Base-by-base conservation (phyloP, 2,797 vertebrate species). In the Macropodus opercularis region DNA sequence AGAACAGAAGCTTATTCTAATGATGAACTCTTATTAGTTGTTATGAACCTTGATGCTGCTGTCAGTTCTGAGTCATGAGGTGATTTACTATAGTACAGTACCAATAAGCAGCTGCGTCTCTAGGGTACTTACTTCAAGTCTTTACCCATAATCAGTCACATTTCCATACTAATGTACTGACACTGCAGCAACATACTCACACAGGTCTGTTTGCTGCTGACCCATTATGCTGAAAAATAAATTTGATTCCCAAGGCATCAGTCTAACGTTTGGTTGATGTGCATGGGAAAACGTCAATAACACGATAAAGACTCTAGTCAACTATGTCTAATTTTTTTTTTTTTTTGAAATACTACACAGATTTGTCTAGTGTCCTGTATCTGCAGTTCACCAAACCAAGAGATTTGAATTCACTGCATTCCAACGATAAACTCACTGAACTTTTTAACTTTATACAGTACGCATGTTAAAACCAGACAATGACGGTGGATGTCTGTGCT, bases 131-230 rank as follows among this genome's bases (percentile, higher is more conserved):
- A 42, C 60, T n/a, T n/a, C n/a, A n/a, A n/a, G 56, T 64, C 8
- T 39, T 58, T 65, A 42, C 24, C 38, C n/a, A 1, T 51, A 51
- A 47, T 72, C 53, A 78, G 58, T 68, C 68, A 76, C 18, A 73
- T 18, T 42, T 46, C 7, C 34, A 51, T 57, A 57, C 49, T 43
- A 17, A 35, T 22, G 17, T n/a, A 56, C 51, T 63, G 53, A 69
- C 5, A 5, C 26, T 46, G 49, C 58, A 42, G n/a, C 11, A 42
- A 29, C 35, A 35, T n/a, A 49, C 64, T 58, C 32, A 54, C 17
- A 35, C n/a, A 35, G 42, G 46, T 34, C 27, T n/a, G 71, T 52
- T 22, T 54, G 51, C 14, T 27, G 40, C 57, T 55, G 60, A 66
- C 31, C 46, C 42, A 26, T 62, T 41, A n/a, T n/a, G n/a, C n/a